These are phyloP conservation scores for Drosophila rufa DNA, from an alignment of 1,140 invertebrate species.

Conservation along the genomic window DNA sequence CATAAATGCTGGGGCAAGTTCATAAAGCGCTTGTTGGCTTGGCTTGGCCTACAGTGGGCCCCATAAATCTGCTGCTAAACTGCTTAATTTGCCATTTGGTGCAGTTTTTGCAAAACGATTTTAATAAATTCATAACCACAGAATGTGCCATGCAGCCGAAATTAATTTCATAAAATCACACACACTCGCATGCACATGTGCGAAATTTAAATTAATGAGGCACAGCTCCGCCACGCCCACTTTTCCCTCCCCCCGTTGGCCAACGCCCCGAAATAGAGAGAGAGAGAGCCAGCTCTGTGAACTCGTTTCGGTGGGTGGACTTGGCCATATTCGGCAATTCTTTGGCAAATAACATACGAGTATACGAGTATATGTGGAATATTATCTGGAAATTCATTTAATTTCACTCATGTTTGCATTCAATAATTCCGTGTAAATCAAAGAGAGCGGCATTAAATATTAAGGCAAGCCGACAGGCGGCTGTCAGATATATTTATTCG, in stretches of 20 bases:
- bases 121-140: constrained; percentile 55
- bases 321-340: constrained; percentile 4
- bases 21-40: constrained; percentile 22
- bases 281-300: neutral
- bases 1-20: constrained; percentile 46
- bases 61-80: constrained; percentile 47
- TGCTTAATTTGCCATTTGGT: constrained; percentile 53
- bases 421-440: neutral
- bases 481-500: neutral
- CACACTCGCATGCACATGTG: constrained; percentile 1
- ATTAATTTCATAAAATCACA: constrained; percentile 50
- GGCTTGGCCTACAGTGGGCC: constrained; percentile 8
- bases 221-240: constrained; percentile 20
- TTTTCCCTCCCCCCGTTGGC: neutral
- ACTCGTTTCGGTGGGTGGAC: constrained; percentile 13
- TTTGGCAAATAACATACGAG: constrained; percentile 4
- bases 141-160: constrained; percentile 44
- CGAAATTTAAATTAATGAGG: constrained; percentile 48
- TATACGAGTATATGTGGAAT: neutral
- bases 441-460: neutral
- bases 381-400: constrained; percentile 18
- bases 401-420: neutral
- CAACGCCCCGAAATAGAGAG: neutral
- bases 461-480: neutral
- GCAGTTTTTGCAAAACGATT: constrained; percentile 45